phyloP scores from a whole-genome alignment of 92 coral and sea anemone species.

The Siderastrea radians region DNA sequence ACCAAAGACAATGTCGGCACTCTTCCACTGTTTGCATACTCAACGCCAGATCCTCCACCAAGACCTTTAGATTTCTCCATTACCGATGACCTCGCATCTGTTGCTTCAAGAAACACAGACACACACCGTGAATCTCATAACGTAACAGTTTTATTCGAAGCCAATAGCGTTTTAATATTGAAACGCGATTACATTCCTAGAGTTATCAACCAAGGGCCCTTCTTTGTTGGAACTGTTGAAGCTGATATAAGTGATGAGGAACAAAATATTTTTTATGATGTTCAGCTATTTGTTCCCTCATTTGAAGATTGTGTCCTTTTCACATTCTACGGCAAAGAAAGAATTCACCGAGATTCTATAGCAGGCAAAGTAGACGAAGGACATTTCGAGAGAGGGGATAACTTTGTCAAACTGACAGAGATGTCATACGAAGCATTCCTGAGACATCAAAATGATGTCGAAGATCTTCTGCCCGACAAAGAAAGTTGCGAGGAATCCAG shows the following conservation, averaged over 20 bases:
- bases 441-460: slow-evolving; percentile 29
- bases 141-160: slow-evolving; percentile 6
- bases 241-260: slow-evolving; percentile 2
- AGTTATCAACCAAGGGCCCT: background rate
- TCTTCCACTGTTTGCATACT: slow-evolving; percentile 51
- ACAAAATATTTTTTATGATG: background rate
- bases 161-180: background rate
- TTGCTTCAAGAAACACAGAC: background rate
- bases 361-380: slow-evolving; percentile 30
- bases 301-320: slow-evolving; percentile 43
- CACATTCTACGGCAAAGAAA: background rate
- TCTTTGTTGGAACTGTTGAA: slow-evolving; percentile 28
- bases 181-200: slow-evolving; percentile 14
- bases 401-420: slow-evolving; percentile 40
- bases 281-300: background rate
- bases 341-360: slow-evolving; percentile 38
- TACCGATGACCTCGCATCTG: background rate
- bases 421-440: slow-evolving; percentile 32
- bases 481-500: slow-evolving; percentile 39
- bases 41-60: slow-evolving; percentile 16
- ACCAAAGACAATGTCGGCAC: slow-evolving; percentile 67
- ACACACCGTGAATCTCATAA: background rate
- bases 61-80: background rate
- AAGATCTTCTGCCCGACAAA: slow-evolving; percentile 44
- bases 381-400: slow-evolving; percentile 36